These are phyloP conservation scores for Dasyprocta punctata DNA, from an alignment of 2,113 vertebrate species.

Conservation along the genomic window DNA sequence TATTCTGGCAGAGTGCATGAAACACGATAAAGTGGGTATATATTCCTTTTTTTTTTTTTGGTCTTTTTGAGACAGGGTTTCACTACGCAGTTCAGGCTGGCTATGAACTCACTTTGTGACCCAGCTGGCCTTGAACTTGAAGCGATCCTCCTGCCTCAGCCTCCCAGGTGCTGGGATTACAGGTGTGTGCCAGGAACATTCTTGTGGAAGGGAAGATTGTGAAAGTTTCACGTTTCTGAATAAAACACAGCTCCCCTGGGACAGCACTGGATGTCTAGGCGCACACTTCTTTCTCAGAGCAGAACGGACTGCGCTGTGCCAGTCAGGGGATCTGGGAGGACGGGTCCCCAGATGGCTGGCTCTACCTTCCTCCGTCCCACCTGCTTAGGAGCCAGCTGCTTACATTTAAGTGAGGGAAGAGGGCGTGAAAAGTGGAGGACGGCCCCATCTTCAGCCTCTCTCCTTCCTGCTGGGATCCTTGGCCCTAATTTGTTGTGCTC, in stretches of 20 bases:
- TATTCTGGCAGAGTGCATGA: not conserved
- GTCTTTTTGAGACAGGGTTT: no score
- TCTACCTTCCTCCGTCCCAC: not conserved
- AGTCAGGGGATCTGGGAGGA: constrained; percentile 16
- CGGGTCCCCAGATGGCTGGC: not conserved
- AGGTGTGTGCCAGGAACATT: not conserved
- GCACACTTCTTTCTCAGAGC: not conserved
- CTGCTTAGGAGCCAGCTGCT: not conserved
- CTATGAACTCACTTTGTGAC: no score
- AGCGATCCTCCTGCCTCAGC: no score
- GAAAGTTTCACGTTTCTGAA: not conserved
- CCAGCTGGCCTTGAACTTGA: no score
- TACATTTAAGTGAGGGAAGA: not conserved
- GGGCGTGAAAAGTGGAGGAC: not conserved
- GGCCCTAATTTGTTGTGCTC: not conserved
- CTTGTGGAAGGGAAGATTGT: not conserved
- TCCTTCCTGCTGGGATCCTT: not conserved
- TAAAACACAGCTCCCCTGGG: not conserved
- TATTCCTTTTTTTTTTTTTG: not conserved
- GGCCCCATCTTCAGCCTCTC: not conserved
- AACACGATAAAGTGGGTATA: not conserved
- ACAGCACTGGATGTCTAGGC: not conserved
- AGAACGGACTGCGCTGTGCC: not conserved
- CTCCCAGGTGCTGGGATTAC: no score
- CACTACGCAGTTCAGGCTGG: no score